phyloP scores from a whole-genome alignment of 1,140 invertebrate species.

The Aricia agestis region DNA sequence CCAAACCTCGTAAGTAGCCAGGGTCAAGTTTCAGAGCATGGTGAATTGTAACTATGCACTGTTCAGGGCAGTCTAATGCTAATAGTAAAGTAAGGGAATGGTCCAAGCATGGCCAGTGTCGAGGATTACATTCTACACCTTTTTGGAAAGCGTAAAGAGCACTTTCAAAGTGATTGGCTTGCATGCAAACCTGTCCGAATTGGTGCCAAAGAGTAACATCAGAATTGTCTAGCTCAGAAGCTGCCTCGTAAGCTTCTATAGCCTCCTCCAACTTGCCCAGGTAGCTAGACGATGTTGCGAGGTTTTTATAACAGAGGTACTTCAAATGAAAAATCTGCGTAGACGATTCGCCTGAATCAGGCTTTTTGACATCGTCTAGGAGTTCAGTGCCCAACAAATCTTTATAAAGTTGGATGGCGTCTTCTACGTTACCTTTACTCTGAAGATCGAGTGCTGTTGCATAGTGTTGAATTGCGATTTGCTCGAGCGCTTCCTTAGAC shows the following conservation, averaged over 20 bases:
- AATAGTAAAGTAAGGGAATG: conserved; percentile 87
- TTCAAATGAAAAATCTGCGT: conserved; percentile 74
- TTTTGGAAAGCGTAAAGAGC: conserved; percentile 88
- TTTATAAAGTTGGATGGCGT: conserved; percentile 79
- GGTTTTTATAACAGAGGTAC: conserved; percentile 72
- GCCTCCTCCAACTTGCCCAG: conserved; percentile 57
- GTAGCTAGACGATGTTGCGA: conserved; percentile 52
- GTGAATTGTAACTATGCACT: conserved; percentile 86
- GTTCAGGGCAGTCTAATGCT: conserved; percentile 86
- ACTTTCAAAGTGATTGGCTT: conserved; percentile 82
- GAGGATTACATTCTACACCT: conserved; percentile 86
- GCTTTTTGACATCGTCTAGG: conserved; percentile 78
- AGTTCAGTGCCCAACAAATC: conserved; percentile 81
- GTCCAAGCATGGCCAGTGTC: conserved; percentile 93
- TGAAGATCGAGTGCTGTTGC: conserved; percentile 80
- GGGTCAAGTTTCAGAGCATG: conserved; percentile 84
- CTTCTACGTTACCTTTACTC: conserved; percentile 76
- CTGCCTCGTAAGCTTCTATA: conserved; percentile 77
- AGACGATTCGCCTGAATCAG: conserved; percentile 52
- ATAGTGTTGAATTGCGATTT: conserved; percentile 83
- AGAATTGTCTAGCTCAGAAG: conserved; percentile 86
- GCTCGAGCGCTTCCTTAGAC: conserved; percentile 83
- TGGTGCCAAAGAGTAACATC: conserved; percentile 91
- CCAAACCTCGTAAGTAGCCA: conserved; percentile 85
- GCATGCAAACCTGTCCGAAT: conserved; percentile 84